phyloP scores from a whole-genome alignment of 2,888 invertebrate species.

The Acanthopleura granulata region DNA sequence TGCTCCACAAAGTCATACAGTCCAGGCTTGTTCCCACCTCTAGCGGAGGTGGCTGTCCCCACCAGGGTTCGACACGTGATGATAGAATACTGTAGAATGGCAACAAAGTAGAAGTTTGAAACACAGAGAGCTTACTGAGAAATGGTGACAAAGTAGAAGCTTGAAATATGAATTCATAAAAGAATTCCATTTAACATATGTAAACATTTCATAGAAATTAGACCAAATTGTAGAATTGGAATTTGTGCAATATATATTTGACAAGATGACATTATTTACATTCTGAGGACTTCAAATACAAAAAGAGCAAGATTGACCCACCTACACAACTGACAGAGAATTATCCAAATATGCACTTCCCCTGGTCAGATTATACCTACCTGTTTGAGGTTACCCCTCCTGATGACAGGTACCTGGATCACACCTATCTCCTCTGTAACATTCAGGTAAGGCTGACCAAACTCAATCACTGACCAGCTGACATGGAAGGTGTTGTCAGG shows the following conservation, averaged over 20 bases:
- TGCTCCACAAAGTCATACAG: conserved; percentile 52
- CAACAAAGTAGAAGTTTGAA: not conserved
- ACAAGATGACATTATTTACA: too few relatives aligned
- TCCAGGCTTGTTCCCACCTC: conserved; percentile 43
- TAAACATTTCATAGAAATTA: too few relatives aligned
- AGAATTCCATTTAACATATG: too few relatives aligned
- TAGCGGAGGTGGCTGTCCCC: conserved; percentile 51
- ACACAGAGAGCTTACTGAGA: conserved; percentile 57
- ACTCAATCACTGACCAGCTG: conserved; percentile 59
- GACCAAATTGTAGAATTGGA: too few relatives aligned
- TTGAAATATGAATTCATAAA: too few relatives aligned
- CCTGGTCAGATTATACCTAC: conserved; percentile 32
- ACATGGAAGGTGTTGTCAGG: conserved; percentile 61
- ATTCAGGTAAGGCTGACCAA: conserved; percentile 49
- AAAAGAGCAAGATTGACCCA: too few relatives aligned
- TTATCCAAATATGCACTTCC: too few relatives aligned
- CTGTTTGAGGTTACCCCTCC: conserved; percentile 62
- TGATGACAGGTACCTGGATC: conserved; percentile 54
- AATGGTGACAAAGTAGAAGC: not conserved
- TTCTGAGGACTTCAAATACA: too few relatives aligned
- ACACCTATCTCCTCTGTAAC: conserved; percentile 59
- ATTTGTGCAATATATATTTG: too few relatives aligned
- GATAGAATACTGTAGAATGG: conserved; percentile 51
- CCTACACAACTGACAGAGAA: too few relatives aligned
- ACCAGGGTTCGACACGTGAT: conserved; percentile 56